Percentiles rank a stretch among this genome's conserved stretches.
These are phyloP conservation scores for Tetragnatha montana DNA, from an alignment of 2,888 invertebrate species.

Conservation along the genomic window DNA sequence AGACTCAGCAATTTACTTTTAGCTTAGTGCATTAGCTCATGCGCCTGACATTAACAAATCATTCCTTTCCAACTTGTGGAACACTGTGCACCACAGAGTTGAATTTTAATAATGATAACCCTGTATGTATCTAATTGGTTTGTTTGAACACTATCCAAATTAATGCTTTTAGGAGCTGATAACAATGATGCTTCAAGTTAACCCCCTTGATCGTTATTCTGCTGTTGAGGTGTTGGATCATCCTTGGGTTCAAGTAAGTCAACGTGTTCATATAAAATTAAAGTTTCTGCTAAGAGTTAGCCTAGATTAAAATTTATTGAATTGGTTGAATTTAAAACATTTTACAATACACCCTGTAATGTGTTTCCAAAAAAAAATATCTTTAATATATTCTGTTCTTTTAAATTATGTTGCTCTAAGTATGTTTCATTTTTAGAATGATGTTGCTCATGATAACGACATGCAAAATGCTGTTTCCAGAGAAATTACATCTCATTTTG, in stretches of 20 bases:
- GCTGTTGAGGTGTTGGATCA: conserved; percentile 95
- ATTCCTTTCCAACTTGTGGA: no score
- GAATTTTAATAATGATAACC: no score
- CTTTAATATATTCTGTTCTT: not conserved
- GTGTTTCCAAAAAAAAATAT: not conserved
- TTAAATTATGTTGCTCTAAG: not conserved
- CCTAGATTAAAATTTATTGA: no score
- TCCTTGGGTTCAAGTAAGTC: conserved; percentile 82
- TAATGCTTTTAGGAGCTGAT: conserved; percentile 80
- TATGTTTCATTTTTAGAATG: conserved; percentile 74
- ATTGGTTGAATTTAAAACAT: no score
- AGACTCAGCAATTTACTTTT: no score
- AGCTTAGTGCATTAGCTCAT: no score
- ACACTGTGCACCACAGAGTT: no score
- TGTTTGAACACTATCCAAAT: not conserved
- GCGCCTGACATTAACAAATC: no score
- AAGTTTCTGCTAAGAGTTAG: no score
- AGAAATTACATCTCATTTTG: conserved; percentile 76
- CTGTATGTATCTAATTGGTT: no score
- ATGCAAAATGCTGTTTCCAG: conserved; percentile 75
- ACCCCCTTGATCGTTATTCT: conserved; percentile 90
- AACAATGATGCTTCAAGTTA: conserved; percentile 91
- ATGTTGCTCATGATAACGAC: conserved; percentile 76
- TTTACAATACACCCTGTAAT: not conserved
- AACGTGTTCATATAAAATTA: not conserved